Percentiles rank a stretch among this genome's conserved stretches.
Conservation (phyloP, 2,888 invertebrate species). For the Sinopyrophorus schimmeli region DNA sequence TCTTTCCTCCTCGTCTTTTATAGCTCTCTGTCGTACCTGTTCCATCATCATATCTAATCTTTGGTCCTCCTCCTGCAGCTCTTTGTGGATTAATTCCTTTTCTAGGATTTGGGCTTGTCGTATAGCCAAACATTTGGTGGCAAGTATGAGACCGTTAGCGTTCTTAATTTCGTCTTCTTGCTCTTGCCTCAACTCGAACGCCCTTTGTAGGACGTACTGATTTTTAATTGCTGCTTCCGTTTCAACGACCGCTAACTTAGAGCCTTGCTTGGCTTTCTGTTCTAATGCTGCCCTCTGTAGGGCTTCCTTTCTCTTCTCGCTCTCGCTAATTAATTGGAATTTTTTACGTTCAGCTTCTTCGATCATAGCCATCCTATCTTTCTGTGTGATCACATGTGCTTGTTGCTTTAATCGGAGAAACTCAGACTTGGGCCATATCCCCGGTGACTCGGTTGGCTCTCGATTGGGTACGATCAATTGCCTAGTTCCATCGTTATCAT, state of each 20-base stretch:
- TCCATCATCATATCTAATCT: conserved; percentile 73
- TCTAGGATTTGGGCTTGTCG: conserved; percentile 81
- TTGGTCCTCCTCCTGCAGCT: conserved; percentile 60
- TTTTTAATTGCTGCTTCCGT: conserved; percentile 57
- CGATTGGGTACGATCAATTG: conserved; percentile 59
- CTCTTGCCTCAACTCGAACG: conserved; percentile 59
- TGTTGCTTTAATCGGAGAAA: conserved; percentile 63
- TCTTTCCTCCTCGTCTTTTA: conserved; percentile 59
- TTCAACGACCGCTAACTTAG: conserved; percentile 48
- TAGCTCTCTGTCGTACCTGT: conserved; percentile 63
- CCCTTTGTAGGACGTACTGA: conserved; percentile 58
- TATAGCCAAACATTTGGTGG: conserved; percentile 83
- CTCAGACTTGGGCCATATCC: conserved; percentile 63
- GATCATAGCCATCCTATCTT: conserved; percentile 56
- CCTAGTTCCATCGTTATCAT: conserved; percentile 53
- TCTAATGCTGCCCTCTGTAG: conserved; percentile 33
- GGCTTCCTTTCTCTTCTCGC: conserved; percentile 60
- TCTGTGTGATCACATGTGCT: conserved; percentile 59
- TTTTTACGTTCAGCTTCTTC: conserved; percentile 55
- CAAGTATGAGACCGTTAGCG: conserved; percentile 78
- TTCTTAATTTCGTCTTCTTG: conserved; percentile 69
- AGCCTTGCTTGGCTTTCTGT: conserved; percentile 35
- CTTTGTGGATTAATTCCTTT: conserved; percentile 60
- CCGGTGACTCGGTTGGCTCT: conserved; percentile 60
- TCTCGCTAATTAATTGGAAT: conserved; percentile 59